Conservation (phyloP, 2,113 vertebrate genomes). For the Cavia porcellus region DNA sequence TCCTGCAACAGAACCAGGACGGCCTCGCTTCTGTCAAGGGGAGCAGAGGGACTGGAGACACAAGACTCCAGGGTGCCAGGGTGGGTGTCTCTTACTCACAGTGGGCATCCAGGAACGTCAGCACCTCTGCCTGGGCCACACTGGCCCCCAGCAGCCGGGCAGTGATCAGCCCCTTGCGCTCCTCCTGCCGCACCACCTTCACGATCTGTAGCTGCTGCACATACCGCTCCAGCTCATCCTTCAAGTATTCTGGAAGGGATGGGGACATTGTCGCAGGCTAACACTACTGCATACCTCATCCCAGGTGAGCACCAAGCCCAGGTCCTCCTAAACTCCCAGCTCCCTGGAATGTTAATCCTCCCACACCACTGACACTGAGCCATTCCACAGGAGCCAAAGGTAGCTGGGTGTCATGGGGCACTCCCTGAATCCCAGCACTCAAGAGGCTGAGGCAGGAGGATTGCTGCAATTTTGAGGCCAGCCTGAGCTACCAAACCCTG, state of each 20-base stretch:
- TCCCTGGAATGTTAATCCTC: not conserved
- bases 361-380: not conserved
- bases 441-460: not conserved
- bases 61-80: not conserved
- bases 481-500: not conserved
- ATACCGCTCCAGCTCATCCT: conserved; percentile 91
- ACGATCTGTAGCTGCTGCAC: conserved; percentile 93
- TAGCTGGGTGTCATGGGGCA: not conserved
- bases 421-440: not conserved
- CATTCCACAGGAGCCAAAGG: not conserved
- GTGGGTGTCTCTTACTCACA: conserved; percentile 89
- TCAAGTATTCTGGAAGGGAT: conserved; percentile 91
- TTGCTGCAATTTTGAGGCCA: not conserved
- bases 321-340: not conserved
- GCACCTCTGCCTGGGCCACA: conserved; percentile 92
- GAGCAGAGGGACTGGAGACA: too few relatives aligned
- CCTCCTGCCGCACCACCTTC: conserved; percentile 92
- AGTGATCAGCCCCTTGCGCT: conserved; percentile 96
- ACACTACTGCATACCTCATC: not conserved
- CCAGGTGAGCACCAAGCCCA: not conserved
- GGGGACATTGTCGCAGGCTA: not conserved
- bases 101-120: conserved; percentile 94
- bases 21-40: not conserved
- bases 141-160: conserved; percentile 95
- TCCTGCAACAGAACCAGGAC: not conserved